Evolutionary conservation across 2,888 invertebrate genomes (phyloP).

Genomic region (Dione juno): DNA sequence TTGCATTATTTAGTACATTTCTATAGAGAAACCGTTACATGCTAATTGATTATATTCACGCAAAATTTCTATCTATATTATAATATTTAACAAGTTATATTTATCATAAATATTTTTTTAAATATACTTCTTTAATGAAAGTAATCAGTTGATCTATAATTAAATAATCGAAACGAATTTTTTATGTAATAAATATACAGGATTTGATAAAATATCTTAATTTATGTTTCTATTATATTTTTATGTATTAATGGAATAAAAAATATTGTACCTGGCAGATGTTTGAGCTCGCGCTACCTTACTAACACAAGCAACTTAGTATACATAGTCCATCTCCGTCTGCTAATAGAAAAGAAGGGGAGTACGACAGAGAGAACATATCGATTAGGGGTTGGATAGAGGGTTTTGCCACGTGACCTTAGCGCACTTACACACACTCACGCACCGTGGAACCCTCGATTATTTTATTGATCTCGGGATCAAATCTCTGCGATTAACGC

Average conservation of each 20-base stretch:
- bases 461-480: constrained; percentile 70
- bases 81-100: neutral
- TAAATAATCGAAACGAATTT: neutral
- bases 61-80: constrained; percentile 10
- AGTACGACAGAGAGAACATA: constrained; percentile 54
- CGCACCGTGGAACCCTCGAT: constrained; percentile 62
- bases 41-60: constrained; percentile 42
- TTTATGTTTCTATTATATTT: constrained; percentile 5
- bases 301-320: constrained; percentile 56
- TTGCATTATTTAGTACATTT: constrained; percentile 52
- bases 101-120: too few species aligned
- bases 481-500: constrained; percentile 64
- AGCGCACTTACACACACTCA: constrained; percentile 60
- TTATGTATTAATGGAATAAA: constrained; percentile 60
- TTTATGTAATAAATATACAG: neutral
- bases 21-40: constrained; percentile 73
- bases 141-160: too few species aligned
- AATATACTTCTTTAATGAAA: too few species aligned
- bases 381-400: constrained; percentile 73
- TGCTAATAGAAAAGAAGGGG: constrained; percentile 18
- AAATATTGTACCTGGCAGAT: constrained; percentile 77
- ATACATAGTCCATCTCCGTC: constrained; percentile 50
- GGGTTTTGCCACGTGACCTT: constrained; percentile 75
- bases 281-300: constrained; percentile 67
- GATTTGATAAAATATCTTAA: constrained; percentile 4